phyloP scores from a whole-genome alignment of 2,888 invertebrate species.

The Blastobasis adustella region DNA sequence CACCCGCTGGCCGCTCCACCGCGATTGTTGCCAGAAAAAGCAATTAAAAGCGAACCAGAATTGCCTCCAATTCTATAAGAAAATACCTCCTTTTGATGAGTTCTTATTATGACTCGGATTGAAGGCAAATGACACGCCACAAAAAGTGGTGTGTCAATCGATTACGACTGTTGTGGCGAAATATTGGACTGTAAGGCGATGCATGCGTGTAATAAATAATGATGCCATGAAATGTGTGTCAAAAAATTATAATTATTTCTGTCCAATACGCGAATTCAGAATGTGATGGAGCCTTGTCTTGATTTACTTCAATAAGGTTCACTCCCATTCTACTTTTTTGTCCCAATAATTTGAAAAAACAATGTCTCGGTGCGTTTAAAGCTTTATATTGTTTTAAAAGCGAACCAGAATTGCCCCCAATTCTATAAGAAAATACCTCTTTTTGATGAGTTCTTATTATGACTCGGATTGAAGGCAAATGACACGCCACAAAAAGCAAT shows the following conservation, averaged over 20 bases:
- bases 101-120: slow-evolving; percentile 44
- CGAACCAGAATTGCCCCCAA: slow-evolving; percentile 47
- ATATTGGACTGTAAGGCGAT: too few species aligned
- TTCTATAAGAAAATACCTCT: slow-evolving; percentile 37
- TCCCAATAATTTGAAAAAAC: too few species aligned
- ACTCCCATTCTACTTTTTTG: too few species aligned
- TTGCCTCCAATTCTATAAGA: slow-evolving; percentile 46
- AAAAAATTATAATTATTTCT: too few species aligned
- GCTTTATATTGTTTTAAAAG: slow-evolving; percentile 39
- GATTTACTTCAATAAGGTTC: too few species aligned
- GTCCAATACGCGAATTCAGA: too few species aligned
- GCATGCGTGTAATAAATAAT: too few species aligned
- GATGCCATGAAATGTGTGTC: too few species aligned
- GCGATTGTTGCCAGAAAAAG: slow-evolving; percentile 68
- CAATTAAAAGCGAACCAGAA: slow-evolving; percentile 61
- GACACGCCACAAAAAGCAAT: background rate
- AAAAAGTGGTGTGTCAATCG: too few species aligned
- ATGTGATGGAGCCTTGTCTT: too few species aligned
- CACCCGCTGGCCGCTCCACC: slow-evolving; percentile 59
- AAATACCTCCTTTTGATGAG: slow-evolving; percentile 31
- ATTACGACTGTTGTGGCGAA: too few species aligned
- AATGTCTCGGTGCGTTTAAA: too few species aligned
- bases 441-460: slow-evolving; percentile 38
- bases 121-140: slow-evolving; percentile 19
- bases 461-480: slow-evolving; percentile 37